Evolutionary conservation across 2,888 invertebrate species (phyloP).

Genomic region (Empis livida): DNA sequence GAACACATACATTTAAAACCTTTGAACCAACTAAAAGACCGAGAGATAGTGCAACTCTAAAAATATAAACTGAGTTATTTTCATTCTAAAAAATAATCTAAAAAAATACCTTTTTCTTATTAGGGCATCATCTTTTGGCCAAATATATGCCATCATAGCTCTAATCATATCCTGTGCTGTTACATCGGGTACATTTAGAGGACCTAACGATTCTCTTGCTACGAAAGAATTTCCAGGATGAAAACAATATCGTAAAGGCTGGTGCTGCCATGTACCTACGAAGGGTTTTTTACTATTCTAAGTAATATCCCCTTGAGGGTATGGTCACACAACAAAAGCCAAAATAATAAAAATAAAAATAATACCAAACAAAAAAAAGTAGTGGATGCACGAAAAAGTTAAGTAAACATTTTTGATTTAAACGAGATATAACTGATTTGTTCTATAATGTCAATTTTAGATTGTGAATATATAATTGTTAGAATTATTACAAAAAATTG

Average conservation of each 20-base stretch:
- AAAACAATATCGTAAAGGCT: constrained; percentile 63
- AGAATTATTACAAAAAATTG: too few species aligned
- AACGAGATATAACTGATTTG: too few species aligned
- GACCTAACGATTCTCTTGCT: constrained; percentile 43
- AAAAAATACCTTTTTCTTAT: constrained; percentile 25
- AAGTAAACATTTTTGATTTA: constrained; percentile 6
- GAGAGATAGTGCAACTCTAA: constrained; percentile 72
- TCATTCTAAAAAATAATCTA: constrained; percentile 41
- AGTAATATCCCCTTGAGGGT: constrained; percentile 27
- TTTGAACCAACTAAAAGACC: constrained; percentile 71
- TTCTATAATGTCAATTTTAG: too few species aligned
- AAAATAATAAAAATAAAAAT: constrained; percentile 18
- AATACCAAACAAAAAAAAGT: constrained; percentile 10
- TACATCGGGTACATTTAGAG: constrained; percentile 48
- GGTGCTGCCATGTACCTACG: constrained; percentile 29
- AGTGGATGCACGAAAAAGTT: constrained; percentile 8
- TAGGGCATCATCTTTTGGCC: constrained; percentile 67
- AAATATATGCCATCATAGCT: constrained; percentile 84
- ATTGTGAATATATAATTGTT: too few species aligned
- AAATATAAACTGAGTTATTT: too few species aligned
- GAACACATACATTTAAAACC: constrained; percentile 80
- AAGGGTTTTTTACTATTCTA: constrained; percentile 32
- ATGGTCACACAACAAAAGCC: constrained; percentile 31
- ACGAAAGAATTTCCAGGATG: constrained; percentile 67
- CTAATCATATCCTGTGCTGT: constrained; percentile 66